Evolutionary conservation across 1,140 invertebrate genomes (phyloP).

Genomic region (Bombus confusus): DNA sequence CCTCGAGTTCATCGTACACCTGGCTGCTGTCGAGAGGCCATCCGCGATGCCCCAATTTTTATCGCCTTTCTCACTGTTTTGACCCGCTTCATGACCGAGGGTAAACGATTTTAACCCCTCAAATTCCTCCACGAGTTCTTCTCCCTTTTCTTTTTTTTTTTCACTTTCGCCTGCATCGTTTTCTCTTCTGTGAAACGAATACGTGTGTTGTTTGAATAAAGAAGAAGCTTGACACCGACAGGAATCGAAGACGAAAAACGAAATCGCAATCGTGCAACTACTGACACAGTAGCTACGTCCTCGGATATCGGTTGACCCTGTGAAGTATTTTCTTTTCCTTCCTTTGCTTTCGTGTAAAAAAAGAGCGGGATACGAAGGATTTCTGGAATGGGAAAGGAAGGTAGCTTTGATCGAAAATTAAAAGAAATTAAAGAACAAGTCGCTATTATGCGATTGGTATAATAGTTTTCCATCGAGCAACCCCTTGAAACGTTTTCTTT

Average conservation of each 20-base stretch:
- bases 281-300: too few relatives aligned
- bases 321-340: not conserved
- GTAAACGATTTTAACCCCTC: not conserved
- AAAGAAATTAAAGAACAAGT: too few relatives aligned
- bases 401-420: too few relatives aligned
- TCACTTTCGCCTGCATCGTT: not conserved
- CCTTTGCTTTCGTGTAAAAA: too few relatives aligned
- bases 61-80: constrained; percentile 69
- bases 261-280: too few relatives aligned
- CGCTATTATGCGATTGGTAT: too few relatives aligned
- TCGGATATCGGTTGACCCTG: too few relatives aligned
- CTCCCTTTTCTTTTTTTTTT: too few relatives aligned
- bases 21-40: constrained; percentile 66
- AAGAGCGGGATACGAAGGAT: not conserved
- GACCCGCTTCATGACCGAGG: constrained; percentile 61
- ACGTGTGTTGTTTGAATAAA: too few relatives aligned
- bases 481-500: not conserved
- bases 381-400: not conserved
- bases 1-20: constrained; percentile 69
- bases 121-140: not conserved
- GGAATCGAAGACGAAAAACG: too few relatives aligned
- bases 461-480: too few relatives aligned
- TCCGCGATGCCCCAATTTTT: constrained; percentile 70
- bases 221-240: too few relatives aligned
- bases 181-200: not conserved